Percentiles rank a stretch among this genome's conserved stretches.
Evolutionary conservation across 2,888 invertebrate species (phyloP).

Genomic region (Drosophila macrospina): DNA sequence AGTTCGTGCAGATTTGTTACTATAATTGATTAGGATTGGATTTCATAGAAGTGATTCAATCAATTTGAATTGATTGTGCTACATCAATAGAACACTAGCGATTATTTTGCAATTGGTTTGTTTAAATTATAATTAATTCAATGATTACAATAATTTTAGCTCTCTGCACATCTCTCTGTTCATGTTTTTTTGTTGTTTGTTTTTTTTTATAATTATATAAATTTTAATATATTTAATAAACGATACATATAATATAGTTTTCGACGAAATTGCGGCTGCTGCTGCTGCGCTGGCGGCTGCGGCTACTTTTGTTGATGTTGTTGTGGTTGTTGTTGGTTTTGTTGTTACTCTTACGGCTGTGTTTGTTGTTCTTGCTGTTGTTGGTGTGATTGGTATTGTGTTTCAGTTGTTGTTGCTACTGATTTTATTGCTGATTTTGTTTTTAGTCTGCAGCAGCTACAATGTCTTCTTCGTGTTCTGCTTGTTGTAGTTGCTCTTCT

Average conservation of each 20-base stretch:
- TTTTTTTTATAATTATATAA: constrained; percentile 85
- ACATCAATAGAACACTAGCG: constrained; percentile 31
- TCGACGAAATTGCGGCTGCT: constrained; percentile 78
- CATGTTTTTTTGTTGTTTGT: constrained; percentile 58
- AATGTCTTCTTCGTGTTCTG: constrained; percentile 44
- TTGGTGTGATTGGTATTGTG: constrained; percentile 44
- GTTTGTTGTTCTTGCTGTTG: constrained; percentile 41
- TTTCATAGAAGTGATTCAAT: constrained; percentile 17
- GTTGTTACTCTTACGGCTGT: constrained; percentile 51
- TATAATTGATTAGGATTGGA: constrained; percentile 9
- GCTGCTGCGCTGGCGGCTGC: constrained; percentile 62
- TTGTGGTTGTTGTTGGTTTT: constrained; percentile 56
- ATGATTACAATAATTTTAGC: constrained; percentile 82
- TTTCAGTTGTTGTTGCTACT: constrained; percentile 51
- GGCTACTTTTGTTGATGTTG: constrained; percentile 38
- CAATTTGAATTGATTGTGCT: constrained; percentile 6
- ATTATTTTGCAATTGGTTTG: constrained; percentile 54
- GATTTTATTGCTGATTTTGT: constrained; percentile 50
- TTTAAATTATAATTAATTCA: constrained; percentile 83
- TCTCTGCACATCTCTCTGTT: constrained; percentile 76
- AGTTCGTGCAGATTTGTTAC: constrained; percentile 15
- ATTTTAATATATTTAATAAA: constrained; percentile 85
- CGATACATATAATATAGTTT: constrained; percentile 83
- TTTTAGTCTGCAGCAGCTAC: constrained; percentile 44
- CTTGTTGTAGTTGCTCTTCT: constrained; percentile 56